Evolutionary conservation across 2,113 vertebrate genomes (phyloP), one percentile per base, ranked within the genome.

Genomic region (Erpornis zantholeuca): DNA sequence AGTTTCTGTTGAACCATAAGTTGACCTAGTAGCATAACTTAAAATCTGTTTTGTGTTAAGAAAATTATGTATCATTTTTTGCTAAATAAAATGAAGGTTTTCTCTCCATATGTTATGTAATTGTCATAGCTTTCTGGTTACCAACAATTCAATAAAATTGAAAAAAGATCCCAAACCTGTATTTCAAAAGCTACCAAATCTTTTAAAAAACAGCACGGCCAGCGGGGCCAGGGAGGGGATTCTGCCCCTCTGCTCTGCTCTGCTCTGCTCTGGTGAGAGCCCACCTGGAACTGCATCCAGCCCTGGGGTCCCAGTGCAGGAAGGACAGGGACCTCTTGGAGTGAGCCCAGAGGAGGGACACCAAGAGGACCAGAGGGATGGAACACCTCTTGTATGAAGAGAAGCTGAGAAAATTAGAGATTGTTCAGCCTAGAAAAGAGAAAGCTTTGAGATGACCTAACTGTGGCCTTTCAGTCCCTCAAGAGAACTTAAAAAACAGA

Each of bases 321-420:
- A 29, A 75, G 16, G 24, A 20, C 10, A 6, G 3, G 15, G 29
- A 75, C 0, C n/a, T 56, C n/a, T 0, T 29, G 50, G 29, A 49
- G 4, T 1, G 20, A 57, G 24, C n/a, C 35, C 12, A 57, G 50
- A 35, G 24, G 23, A 73, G 9, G 28, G 40, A 21, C 12, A 12
- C 24, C 19, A 47, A 2, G 3, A 6, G 1, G 14, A 25, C 40
- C 10, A 57, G 42, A 29, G 35, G 35, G 15, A 20, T 16, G 5
- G 29, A n/a, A 6, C 1, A 16, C 15, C 20, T 49, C 13, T 29
- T 4, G 8, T 57, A 9, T 20, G 24, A 57, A 29, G 29, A 57
- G 49, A 75, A 10, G 15, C 12, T 57, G 42, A 40, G 24, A 35
- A 12, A 57, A 65, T 6, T 35, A n/a, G 10, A 4, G 5, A 29